phyloP scores from a whole-genome alignment of 2,888 invertebrate genomes.

The Sphaerophoria rueppellii region DNA sequence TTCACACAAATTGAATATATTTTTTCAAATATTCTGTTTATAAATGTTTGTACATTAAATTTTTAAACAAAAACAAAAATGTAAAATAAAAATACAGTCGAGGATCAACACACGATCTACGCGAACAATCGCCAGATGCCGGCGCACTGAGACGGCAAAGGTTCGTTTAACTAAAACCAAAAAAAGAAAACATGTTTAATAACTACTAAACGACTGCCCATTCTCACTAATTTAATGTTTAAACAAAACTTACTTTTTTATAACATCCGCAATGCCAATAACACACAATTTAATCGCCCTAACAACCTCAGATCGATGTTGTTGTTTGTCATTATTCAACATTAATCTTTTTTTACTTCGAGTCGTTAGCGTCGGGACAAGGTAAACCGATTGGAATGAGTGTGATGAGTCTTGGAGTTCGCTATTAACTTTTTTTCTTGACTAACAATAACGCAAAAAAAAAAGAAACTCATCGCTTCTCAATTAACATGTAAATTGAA shows the following conservation, averaged over 20 bases:
- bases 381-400: neutral
- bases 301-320: slow-evolving; percentile 10
- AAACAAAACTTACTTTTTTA: slow-evolving; percentile 11
- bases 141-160: slow-evolving; percentile 88
- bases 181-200: slow-evolving; percentile 61
- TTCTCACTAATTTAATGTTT: slow-evolving; percentile 49
- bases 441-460: no score
- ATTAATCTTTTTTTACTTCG: neutral
- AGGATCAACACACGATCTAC: slow-evolving; percentile 89
- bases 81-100: slow-evolving; percentile 82
- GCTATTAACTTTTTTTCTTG: no score
- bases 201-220: slow-evolving; percentile 59
- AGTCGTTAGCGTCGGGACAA: neutral
- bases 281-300: slow-evolving; percentile 19
- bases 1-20: slow-evolving; percentile 49
- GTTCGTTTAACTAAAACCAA: slow-evolving; percentile 84
- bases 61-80: slow-evolving; percentile 33
- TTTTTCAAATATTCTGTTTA: slow-evolving; percentile 4
- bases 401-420: neutral
- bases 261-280: slow-evolving; percentile 45
- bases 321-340: neutral
- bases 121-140: slow-evolving; percentile 89
- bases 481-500: no score
- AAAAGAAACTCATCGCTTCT: no score
- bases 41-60: slow-evolving; percentile 47